Conservation (phyloP, 2,797 vertebrate species). For the Melanogrammus aeglefinus region DNA sequence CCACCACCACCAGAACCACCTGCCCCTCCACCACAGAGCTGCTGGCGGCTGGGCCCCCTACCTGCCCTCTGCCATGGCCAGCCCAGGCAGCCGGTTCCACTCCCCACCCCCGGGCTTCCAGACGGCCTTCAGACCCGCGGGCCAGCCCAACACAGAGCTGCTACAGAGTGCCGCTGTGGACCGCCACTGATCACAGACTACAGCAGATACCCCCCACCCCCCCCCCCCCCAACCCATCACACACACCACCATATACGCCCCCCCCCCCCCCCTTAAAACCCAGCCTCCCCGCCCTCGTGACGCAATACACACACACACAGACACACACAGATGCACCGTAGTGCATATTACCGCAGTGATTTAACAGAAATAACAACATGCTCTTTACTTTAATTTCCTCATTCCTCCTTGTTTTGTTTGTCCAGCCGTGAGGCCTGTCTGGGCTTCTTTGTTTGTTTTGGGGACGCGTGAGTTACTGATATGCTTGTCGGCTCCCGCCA, state of each 20-base stretch:
- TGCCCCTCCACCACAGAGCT: slow-evolving; percentile 90
- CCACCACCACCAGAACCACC: slow-evolving; percentile 62
- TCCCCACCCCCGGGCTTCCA: slow-evolving; percentile 98
- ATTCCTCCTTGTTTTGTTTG: slow-evolving; percentile 41
- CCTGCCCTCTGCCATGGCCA: slow-evolving; percentile 82
- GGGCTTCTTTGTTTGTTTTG: slow-evolving; percentile 56
- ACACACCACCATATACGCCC: slow-evolving; percentile 55
- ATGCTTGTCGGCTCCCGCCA: slow-evolving; percentile 61
- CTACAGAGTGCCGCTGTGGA: slow-evolving; percentile 98
- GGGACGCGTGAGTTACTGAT: slow-evolving; percentile 39
- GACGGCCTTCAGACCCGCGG: slow-evolving; percentile 97
- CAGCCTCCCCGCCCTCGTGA: slow-evolving; percentile 36
- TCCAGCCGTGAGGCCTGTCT: slow-evolving; percentile 59
- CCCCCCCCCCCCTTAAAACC: slow-evolving; percentile 61
- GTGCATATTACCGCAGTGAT: slow-evolving; percentile 74
- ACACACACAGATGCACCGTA: slow-evolving; percentile 13
- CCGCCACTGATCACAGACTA: slow-evolving; percentile 90
- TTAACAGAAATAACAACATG: slow-evolving; percentile 77
- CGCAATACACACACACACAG: slow-evolving; percentile 52
- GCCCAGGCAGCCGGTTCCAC: slow-evolving; percentile 89
- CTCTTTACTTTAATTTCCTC: slow-evolving; percentile 70
- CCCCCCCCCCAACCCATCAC: slow-evolving; percentile 37
- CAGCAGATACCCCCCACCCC: slow-evolving; percentile 59
- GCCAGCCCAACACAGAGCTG: slow-evolving; percentile 97
- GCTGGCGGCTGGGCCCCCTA: slow-evolving; percentile 89